These are phyloP conservation scores for Acanthopleura granulata DNA, from an alignment of 2,888 invertebrate species.

Conservation along the genomic window DNA sequence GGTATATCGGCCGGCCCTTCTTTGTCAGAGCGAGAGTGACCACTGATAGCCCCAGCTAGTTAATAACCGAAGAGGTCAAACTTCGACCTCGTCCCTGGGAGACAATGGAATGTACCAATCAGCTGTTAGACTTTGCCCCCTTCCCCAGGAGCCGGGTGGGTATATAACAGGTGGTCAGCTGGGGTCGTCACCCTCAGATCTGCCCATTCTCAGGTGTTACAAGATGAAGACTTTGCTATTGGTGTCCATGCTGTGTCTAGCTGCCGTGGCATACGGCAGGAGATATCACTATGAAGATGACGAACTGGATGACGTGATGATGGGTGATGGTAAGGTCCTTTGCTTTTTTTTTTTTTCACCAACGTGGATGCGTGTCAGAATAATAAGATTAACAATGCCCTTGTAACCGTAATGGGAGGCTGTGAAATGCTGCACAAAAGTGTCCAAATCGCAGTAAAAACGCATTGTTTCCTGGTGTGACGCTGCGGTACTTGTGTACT, in stretches of 20 bases:
- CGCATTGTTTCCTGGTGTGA: no score
- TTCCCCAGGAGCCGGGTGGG: background rate
- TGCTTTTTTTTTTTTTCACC: background rate
- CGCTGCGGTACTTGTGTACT: no score
- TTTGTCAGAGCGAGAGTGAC: no score
- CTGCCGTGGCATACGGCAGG: background rate
- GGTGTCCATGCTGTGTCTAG: background rate
- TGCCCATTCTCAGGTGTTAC: background rate
- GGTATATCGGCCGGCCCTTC: no score
- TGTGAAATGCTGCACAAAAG: no score
- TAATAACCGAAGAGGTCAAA: background rate
- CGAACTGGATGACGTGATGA: background rate
- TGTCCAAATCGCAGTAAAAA: no score
- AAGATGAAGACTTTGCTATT: background rate
- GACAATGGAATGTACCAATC: background rate
- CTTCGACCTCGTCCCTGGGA: background rate
- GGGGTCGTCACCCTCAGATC: background rate
- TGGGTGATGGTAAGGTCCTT: background rate
- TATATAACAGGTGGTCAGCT: background rate
- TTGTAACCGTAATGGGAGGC: no score
- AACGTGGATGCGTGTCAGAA: no score
- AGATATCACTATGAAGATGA: background rate
- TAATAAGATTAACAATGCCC: no score
- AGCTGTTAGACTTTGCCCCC: background rate
- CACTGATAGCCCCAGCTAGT: no score